These are phyloP conservation scores for Ploceus nigricollis DNA, from an alignment of 2,113 vertebrate species.

Conservation along the genomic window DNA sequence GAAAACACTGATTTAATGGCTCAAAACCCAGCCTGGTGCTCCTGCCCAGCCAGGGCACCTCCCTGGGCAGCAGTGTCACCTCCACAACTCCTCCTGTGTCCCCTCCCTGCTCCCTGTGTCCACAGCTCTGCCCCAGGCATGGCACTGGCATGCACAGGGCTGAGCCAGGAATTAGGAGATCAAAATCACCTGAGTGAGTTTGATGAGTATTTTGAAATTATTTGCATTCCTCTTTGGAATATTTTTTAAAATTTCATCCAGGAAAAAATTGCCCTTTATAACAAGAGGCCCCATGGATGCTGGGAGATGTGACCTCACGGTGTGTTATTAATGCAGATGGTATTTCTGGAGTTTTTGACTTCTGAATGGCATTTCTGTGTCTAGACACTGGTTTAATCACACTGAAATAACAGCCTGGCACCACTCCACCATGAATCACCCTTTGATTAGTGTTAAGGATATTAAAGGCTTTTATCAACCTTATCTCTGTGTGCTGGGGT, in stretches of 20 bases:
- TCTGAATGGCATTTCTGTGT: conserved; percentile 31
- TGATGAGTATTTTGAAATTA: neutral
- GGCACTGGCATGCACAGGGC: rapidly evolving
- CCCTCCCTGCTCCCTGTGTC: neutral
- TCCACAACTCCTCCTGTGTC: rapidly evolving
- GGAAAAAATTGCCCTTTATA: neutral
- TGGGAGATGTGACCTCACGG: neutral
- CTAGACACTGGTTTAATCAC: conserved; percentile 52
- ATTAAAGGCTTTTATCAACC: conserved; percentile 30
- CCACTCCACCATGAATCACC: neutral
- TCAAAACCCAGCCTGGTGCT: rapidly evolving
- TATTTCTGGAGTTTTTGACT: conserved; percentile 39
- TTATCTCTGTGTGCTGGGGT: neutral
- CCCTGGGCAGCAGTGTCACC: neutral
- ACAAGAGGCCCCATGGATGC: neutral
- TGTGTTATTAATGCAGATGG: conserved; percentile 16
- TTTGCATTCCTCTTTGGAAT: neutral
- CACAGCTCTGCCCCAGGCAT: neutral
- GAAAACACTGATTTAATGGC: neutral
- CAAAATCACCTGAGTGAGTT: neutral
- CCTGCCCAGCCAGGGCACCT: neutral
- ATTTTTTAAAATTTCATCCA: too few species aligned
- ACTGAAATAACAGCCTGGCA: conserved; percentile 39
- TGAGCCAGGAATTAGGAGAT: neutral
- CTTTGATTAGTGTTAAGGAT: conserved; percentile 46